Evolutionary conservation across 2,797 vertebrate genomes (phyloP), one percentile per base, ranked within the genome.

Genomic region (Lithobates pipiens): DNA sequence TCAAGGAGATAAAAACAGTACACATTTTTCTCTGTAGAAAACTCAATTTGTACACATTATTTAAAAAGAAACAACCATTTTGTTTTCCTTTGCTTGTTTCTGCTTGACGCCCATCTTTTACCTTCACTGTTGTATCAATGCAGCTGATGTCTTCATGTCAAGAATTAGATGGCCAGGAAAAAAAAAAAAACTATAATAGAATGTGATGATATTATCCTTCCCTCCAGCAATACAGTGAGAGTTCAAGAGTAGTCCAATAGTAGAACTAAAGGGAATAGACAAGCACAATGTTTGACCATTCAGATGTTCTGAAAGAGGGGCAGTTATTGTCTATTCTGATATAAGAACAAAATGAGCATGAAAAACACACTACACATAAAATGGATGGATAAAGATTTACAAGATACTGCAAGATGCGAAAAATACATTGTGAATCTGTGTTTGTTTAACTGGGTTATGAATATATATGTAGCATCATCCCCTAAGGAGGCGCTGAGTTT

Each of bases 31-130:
- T 74, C 88, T 71, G 61, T 83, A 88, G 77, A 88, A 92, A 93
- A 92, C 89, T 86, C 85, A 86, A 93, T 90, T 93, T 93, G 91
- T 89, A 92, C 92, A 93, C 89, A 39, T 91, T 92, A 92, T 92
- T 93, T 92, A 92, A 90, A 93, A 93, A 88, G 89, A 92, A 94
- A 92, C 91, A 89, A 89, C 63, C 67, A 46, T 80, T 80, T 80
- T 73, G 57, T 67, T 67, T 71, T 54, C 21, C 61, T 36, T 27
- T 69, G 27, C 29, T 68, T 83, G 6, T 34, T 68, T 71, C 27
- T 50, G 34, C 32, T 16, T 80, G 36, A 27, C 21, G 9, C 39
- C 70, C 29, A 46, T 42, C 29, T 67, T 10, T 13, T 72, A 39
- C 15, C 69, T 16, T 44, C 39, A 75, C 68, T 46, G 36, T 80